These are phyloP conservation scores for Dendroctonus valens DNA, from an alignment of 1,140 invertebrate genomes.

Conservation along the genomic window DNA sequence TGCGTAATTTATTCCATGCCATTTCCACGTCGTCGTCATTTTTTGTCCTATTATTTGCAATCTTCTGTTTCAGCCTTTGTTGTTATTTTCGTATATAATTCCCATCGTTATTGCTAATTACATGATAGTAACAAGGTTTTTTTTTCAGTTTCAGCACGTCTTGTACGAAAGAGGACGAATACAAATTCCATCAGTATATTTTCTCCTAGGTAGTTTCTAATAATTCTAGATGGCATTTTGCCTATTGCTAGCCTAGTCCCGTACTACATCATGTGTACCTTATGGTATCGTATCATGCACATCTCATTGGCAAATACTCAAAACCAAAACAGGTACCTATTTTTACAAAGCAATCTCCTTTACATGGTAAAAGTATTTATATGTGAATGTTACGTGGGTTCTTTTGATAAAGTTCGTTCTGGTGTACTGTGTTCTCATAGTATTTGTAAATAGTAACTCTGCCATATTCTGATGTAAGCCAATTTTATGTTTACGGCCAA, in stretches of 20 bases:
- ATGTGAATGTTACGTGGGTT: not conserved
- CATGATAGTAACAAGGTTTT: conserved; percentile 14
- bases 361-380: conserved; percentile 1
- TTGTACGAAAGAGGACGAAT: conserved; percentile 69
- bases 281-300: not conserved
- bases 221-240: not conserved
- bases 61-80: no score
- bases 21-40: no score
- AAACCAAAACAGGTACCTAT: conserved; percentile 16
- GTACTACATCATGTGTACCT: conserved; percentile 9
- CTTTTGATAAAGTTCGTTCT: not conserved
- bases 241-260: conserved; percentile 36
- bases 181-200: conserved; percentile 72
- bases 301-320: conserved; percentile 20
- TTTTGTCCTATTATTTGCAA: no score
- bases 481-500: no score
- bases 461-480: no score
- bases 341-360: conserved; percentile 18
- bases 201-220: conserved; percentile 59
- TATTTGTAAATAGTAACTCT: no score
- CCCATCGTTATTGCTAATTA: conserved; percentile 3
- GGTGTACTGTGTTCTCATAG: no score
- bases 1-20: no score
- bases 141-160: conserved; percentile 67
- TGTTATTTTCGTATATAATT: not conserved